phyloP scores from a whole-genome alignment of 2,113 vertebrate species.

The Vidua macroura region DNA sequence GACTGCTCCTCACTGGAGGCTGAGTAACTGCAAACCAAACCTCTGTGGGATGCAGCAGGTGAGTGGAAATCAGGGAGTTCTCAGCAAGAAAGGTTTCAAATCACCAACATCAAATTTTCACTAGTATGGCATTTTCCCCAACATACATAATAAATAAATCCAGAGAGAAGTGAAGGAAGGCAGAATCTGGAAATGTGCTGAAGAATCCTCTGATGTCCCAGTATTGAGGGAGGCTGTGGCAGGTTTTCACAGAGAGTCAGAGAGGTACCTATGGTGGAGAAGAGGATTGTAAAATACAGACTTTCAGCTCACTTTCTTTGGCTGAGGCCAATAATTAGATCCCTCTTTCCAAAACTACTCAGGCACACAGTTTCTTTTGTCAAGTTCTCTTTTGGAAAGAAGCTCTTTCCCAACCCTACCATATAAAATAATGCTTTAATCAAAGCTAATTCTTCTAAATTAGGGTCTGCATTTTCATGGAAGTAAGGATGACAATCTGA shows the following conservation, averaged over 20 bases:
- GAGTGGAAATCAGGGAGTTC: not conserved
- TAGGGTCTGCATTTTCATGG: not conserved
- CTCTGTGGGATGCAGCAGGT: not conserved
- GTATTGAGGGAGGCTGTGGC: fast-evolving
- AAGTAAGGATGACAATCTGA: not conserved
- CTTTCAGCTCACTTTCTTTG: not conserved
- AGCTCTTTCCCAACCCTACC: not conserved
- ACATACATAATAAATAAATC: not conserved
- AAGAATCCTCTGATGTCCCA: not conserved
- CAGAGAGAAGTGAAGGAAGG: not conserved
- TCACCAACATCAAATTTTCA: not conserved
- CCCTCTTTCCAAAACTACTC: not conserved
- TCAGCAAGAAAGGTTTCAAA: not conserved
- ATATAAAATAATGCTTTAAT: not conserved
- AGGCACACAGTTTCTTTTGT: not conserved
- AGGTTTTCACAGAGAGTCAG: not conserved
- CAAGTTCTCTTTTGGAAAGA: not conserved
- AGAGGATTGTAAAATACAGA: not conserved
- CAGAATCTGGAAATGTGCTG: not conserved
- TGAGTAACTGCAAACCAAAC: not conserved
- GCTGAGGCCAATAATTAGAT: not conserved
- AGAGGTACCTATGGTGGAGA: not conserved
- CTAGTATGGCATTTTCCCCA: not conserved
- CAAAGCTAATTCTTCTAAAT: not conserved
- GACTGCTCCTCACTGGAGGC: not conserved